phyloP scores from a whole-genome alignment of 1,140 invertebrate genomes.

The Paracyclopina nana region DNA sequence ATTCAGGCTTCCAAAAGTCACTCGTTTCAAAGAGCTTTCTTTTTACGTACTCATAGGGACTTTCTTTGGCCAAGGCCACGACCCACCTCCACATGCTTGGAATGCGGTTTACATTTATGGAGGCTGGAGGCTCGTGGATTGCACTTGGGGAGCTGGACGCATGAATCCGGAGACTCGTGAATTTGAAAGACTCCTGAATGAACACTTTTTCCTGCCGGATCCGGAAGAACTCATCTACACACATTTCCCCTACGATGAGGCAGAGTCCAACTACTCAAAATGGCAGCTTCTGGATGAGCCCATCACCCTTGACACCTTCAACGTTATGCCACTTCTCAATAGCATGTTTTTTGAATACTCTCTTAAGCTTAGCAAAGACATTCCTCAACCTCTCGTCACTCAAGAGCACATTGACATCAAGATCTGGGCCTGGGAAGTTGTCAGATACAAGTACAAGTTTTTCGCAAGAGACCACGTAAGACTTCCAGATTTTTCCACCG shows the following conservation, averaged over 20 bases:
- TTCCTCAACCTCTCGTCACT: conserved; percentile 17
- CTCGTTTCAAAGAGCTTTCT: too few relatives aligned
- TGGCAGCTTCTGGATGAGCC: conserved; percentile 34
- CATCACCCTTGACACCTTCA: conserved; percentile 31
- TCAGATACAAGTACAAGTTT: conserved; percentile 23
- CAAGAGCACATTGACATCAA: conserved; percentile 19
- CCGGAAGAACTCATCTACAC: conserved; percentile 34
- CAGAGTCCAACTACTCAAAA: conserved; percentile 20
- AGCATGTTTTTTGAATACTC: conserved; percentile 25
- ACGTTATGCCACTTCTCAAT: conserved; percentile 28
- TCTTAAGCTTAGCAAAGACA: conserved; percentile 19
- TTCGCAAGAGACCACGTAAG: conserved; percentile 19
- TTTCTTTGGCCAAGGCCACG: too few relatives aligned
- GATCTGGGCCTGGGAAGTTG: conserved; percentile 12
- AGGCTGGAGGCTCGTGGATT: conserved; percentile 28
- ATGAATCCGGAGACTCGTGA: conserved; percentile 14
- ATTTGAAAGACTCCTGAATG: conserved; percentile 20
- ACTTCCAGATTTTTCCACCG: background rate
- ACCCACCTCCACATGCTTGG: conserved; percentile 29
- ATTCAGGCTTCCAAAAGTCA: too few relatives aligned
- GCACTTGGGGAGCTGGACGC: conserved; percentile 32
- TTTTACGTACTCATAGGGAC: too few relatives aligned
- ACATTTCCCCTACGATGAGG: conserved; percentile 31
- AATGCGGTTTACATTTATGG: conserved; percentile 27
- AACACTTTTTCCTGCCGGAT: conserved; percentile 33